A percentile compares a stretch with the other conserved stretches of the same genome.
Evolutionary conservation across 2,888 invertebrate genomes (phyloP).

Genomic region (Stictocephala bisonia): DNA sequence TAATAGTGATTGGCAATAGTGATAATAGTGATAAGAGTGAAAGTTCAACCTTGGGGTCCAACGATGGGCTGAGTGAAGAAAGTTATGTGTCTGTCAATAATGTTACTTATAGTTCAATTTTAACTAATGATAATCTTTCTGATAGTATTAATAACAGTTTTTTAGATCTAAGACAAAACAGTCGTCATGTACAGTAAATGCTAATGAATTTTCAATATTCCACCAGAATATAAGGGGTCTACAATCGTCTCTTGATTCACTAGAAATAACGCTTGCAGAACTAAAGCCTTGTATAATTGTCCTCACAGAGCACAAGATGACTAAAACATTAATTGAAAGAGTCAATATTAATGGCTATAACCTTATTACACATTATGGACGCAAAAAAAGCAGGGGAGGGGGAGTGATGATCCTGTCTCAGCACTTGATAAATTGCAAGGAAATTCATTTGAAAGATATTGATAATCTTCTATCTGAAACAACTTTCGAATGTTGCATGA

Average conservation of each 20-base stretch:
- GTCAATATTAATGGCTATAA: neutral
- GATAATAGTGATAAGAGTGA: too few relatives aligned
- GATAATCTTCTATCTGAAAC: neutral
- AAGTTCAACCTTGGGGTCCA: too few relatives aligned
- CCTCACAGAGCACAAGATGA: neutral
- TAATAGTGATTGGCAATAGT: too few relatives aligned
- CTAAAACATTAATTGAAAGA: neutral
- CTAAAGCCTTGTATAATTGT: neutral
- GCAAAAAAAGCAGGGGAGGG: neutral
- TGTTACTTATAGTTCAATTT: too few relatives aligned
- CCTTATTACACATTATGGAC: neutral
- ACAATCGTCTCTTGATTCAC: neutral
- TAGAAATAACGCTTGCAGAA: neutral
- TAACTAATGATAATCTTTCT: too few relatives aligned
- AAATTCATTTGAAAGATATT: neutral
- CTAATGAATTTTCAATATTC: neutral
- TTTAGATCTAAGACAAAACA: neutral
- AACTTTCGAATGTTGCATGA: neutral
- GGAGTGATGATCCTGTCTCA: neutral
- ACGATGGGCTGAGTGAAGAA: too few relatives aligned
- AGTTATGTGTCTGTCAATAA: too few relatives aligned
- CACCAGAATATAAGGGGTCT: neutral
- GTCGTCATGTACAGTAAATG: neutral
- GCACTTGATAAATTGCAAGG: neutral
- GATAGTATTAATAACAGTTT: too few relatives aligned